Base-by-base conservation (phyloP, 37 sponge, comb jelly and placozoan genomes). In the Bolinopsis microptera region DNA sequence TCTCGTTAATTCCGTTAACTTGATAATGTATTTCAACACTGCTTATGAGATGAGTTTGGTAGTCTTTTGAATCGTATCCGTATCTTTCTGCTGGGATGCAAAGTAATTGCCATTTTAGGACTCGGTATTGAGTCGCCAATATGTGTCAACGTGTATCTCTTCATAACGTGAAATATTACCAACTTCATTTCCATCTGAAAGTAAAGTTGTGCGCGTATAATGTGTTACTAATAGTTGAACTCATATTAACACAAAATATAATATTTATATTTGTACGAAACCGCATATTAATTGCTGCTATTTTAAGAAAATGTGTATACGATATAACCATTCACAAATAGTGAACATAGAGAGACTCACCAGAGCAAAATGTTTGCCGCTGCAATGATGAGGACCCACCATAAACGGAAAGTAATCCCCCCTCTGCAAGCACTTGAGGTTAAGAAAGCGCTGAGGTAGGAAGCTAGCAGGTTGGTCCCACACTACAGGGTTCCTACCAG, bases 181-280 rank as follows among this genome's bases (percentile, higher is more conserved):
- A 72, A 5, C 75, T 72, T 72, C 75, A 72, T 30, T n/a, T 72
- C 75, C 75, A 72, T 72, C 75, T 72, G 75, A 22, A 67, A 67
- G n/a, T n/a, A n/a, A n/a, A n/a, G n/a, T n/a, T n/a, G n/a, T n/a
- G 68, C 13, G 68, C 21, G 68, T n/a, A n/a, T n/a, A n/a, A n/a
- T n/a, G n/a, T n/a, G n/a, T n/a, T n/a, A n/a, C n/a, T n/a, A n/a
- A n/a, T n/a, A n/a, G n/a, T n/a, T 13, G 13, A 67, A 67, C 68
- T 67, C 18, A 21, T 67, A 67, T 22, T 67, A 21, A n/a, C n/a
- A n/a, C n/a, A n/a, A n/a, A n/a, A n/a, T n/a, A n/a, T n/a, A n/a
- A n/a, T n/a, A n/a, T n/a, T n/a, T n/a, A n/a, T n/a, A n/a, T n/a
- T n/a, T n/a, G n/a, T n/a, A n/a, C n/a, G n/a, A n/a, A n/a, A n/a